phyloP scores from a whole-genome alignment of 2,797 vertebrate species.

The Picus viridis region DNA sequence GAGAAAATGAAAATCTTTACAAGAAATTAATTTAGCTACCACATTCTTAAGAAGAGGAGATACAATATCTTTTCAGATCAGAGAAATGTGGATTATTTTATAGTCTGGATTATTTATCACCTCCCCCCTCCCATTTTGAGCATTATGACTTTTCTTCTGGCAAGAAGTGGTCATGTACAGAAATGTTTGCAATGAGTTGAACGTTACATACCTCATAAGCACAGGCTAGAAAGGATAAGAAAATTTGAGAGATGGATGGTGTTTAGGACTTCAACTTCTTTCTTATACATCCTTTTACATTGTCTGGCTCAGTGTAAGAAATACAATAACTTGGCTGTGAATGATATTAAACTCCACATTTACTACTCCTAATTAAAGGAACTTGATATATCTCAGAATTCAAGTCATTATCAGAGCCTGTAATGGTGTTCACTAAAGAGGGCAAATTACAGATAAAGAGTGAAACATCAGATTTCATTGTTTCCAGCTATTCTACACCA shows the following conservation, averaged over 20 bases:
- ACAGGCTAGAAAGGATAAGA: neutral
- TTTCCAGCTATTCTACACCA: neutral
- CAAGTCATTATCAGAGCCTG: neutral
- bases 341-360: neutral
- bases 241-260: neutral
- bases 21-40: neutral
- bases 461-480: neutral
- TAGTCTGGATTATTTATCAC: neutral
- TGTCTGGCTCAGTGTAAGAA: neutral
- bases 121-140: neutral
- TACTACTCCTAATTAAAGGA: neutral
- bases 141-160: neutral
- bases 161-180: neutral
- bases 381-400: neutral
- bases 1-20: conserved; percentile 8
- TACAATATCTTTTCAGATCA: neutral
- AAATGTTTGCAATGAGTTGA: neutral
- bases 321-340: neutral
- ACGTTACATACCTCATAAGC: neutral
- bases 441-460: neutral
- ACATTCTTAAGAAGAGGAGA: neutral
- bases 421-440: neutral
- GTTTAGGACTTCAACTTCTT: neutral
- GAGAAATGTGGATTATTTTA: neutral
- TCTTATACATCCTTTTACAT: neutral